These are phyloP conservation scores for Anoncus sp. DNA, from an alignment of 2,888 invertebrate species.

Conservation along the genomic window DNA sequence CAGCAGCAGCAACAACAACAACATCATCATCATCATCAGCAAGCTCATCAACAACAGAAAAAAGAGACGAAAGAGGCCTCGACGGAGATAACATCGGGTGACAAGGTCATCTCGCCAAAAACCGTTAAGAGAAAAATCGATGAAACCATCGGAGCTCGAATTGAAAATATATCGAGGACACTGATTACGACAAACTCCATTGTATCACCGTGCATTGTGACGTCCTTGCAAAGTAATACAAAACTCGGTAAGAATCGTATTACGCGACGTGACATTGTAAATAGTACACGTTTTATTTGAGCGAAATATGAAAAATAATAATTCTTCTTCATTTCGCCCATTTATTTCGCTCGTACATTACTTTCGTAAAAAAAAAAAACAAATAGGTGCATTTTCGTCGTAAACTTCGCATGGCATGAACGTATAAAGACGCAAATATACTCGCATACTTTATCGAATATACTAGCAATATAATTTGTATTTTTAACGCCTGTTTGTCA, in stretches of 20 bases:
- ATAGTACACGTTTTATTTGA: slow-evolving; percentile 36
- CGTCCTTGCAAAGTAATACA: slow-evolving; percentile 73
- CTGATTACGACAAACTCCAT: slow-evolving; percentile 70
- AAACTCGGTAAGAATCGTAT: slow-evolving; percentile 77
- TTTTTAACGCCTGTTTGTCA: slow-evolving; percentile 18
- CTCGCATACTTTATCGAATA: slow-evolving; percentile 11
- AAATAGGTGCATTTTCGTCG: slow-evolving; percentile 11
- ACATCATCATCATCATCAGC: slow-evolving; percentile 54
- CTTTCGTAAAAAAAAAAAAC: neutral
- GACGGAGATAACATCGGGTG: slow-evolving; percentile 71
- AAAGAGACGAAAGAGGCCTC: slow-evolving; percentile 74
- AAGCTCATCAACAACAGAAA: slow-evolving; percentile 56
- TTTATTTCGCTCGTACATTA: neutral
- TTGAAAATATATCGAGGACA: slow-evolving; percentile 67
- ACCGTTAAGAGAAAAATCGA: slow-evolving; percentile 80
- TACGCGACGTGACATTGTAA: slow-evolving; percentile 11
- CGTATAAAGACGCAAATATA: neutral
- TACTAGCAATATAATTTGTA: neutral
- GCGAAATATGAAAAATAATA: neutral
- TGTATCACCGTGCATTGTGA: slow-evolving; percentile 68
- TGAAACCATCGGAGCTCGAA: slow-evolving; percentile 68
- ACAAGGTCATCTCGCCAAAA: slow-evolving; percentile 78
- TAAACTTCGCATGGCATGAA: slow-evolving; percentile 30
- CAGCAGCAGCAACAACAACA: slow-evolving; percentile 58
- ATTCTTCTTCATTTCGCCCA: slow-evolving; percentile 7